These are phyloP conservation scores for Platerodrilus igneus DNA, from an alignment of 2,888 invertebrate genomes.

Conservation along the genomic window DNA sequence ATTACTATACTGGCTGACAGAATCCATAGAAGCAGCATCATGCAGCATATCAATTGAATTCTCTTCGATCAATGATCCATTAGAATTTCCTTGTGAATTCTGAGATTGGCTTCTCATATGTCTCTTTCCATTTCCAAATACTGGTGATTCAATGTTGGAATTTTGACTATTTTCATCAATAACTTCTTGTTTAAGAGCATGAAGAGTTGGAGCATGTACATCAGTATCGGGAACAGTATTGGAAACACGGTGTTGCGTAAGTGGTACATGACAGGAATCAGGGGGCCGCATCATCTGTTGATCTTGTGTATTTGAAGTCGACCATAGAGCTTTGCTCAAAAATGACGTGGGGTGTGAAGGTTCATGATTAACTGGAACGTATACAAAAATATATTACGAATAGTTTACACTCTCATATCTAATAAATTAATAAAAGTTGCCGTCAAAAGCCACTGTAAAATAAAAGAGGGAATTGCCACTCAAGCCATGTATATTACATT, in stretches of 20 bases:
- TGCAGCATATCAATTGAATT: constrained; percentile 52
- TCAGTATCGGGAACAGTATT: constrained; percentile 54
- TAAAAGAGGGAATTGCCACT: constrained; percentile 43
- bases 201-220: constrained; percentile 52
- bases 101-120: constrained; percentile 46
- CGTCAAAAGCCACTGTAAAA: constrained; percentile 47
- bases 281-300: constrained; percentile 68
- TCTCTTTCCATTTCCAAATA: constrained; percentile 38
- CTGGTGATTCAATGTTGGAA: constrained; percentile 49
- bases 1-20: constrained; percentile 33
- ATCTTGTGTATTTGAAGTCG: constrained; percentile 50
- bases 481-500: constrained; percentile 36
- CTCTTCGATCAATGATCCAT: constrained; percentile 48
- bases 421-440: constrained; percentile 39
- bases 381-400: no score
- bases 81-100: constrained; percentile 46
- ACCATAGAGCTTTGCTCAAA: constrained; percentile 40
- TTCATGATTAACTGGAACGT: constrained; percentile 45
- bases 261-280: constrained; percentile 56
- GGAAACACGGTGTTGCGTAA: constrained; percentile 61
- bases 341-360: constrained; percentile 30
- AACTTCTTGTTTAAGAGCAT: constrained; percentile 60
- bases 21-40: constrained; percentile 26
- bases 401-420: constrained; percentile 32
- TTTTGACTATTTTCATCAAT: constrained; percentile 70